A percentile compares a stretch with the other conserved stretches of the same genome.
Evolutionary conservation across 2,113 vertebrate genomes (phyloP).

Genomic region (Guaruba guarouba): DNA sequence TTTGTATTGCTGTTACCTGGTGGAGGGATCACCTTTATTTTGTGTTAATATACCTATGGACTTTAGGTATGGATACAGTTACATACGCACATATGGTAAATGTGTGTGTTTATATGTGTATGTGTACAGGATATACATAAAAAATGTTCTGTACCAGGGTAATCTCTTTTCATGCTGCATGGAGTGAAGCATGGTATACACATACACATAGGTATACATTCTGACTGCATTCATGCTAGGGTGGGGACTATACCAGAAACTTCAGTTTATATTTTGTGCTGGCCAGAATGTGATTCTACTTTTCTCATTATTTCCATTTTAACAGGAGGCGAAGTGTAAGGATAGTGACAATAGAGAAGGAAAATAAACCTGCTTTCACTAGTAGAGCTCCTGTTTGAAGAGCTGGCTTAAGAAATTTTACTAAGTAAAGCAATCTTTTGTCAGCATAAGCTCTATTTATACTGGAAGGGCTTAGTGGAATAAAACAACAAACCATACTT

Average conservation of each 20-base stretch:
- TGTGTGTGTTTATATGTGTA: not conserved
- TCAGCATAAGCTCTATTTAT: constrained; percentile 1
- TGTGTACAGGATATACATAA: not conserved
- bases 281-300: not conserved
- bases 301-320: not conserved
- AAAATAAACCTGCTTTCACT: not conserved
- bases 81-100: fast-evolving
- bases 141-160: not conserved
- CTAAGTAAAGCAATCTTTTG: constrained; percentile 10
- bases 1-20: not conserved
- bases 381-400: not conserved
- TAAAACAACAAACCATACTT: constrained; percentile 1
- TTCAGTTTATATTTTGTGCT: not conserved
- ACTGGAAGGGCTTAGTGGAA: constrained; percentile 14
- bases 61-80: not conserved
- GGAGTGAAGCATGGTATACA: not conserved
- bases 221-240: not conserved
- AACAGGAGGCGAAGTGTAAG: not conserved
- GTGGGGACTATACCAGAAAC: not conserved
- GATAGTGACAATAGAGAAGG: not conserved
- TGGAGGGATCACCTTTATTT: not conserved
- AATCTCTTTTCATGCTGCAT: not conserved
- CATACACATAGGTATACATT: not conserved
- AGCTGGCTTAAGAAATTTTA: constrained; percentile 20
- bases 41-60: not conserved